Evolutionary conservation across 1,140 invertebrate species (phyloP).

Genomic region (Alviniconcha marisindica): DNA sequence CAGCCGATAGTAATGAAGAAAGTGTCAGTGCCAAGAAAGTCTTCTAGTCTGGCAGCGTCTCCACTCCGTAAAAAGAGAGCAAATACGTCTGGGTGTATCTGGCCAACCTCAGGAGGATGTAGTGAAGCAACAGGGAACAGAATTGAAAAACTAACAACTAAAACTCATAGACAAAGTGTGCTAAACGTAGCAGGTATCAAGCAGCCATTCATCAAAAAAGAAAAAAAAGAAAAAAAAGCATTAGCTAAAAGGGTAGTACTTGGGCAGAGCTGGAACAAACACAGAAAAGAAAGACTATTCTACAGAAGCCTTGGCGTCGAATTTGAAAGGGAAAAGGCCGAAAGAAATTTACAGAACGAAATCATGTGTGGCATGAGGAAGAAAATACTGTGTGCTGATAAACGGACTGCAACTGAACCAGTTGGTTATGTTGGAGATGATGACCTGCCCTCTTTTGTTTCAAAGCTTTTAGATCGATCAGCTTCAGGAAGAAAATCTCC

Average conservation of each 20-base stretch:
- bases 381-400: background rate
- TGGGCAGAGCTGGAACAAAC: background rate
- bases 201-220: no score
- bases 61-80: constrained; percentile 20
- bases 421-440: background rate
- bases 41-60: background rate
- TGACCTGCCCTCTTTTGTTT: background rate
- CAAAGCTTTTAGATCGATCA: constrained; percentile 1
- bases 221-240: background rate
- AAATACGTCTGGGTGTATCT: background rate
- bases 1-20: constrained; percentile 1
- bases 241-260: background rate
- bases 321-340: background rate
- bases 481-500: background rate
- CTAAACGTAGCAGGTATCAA: background rate
- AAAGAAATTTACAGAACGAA: background rate
- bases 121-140: background rate
- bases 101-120: background rate
- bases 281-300: background rate
- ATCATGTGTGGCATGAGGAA: background rate
- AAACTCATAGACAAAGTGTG: background rate
- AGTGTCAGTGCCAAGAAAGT: background rate
- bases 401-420: background rate
- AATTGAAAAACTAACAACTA: background rate
- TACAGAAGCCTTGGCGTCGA: background rate